These are phyloP conservation scores for Elysia chlorotica DNA, from an alignment of 1,140 invertebrate species.

Conservation along the genomic window DNA sequence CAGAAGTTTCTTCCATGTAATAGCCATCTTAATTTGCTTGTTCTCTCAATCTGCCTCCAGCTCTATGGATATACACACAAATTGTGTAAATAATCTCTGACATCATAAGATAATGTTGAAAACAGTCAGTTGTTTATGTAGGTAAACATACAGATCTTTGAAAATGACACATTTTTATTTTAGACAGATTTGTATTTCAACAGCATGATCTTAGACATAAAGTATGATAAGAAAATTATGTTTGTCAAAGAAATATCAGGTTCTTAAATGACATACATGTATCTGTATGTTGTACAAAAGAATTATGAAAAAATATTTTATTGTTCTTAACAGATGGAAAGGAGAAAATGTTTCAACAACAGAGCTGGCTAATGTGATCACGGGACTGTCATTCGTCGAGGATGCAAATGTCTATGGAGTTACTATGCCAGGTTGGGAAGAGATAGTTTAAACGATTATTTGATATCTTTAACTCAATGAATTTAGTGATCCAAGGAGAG, in stretches of 20 bases:
- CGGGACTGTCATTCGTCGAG: conserved; percentile 67
- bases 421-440: conserved; percentile 69
- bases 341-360: conserved; percentile 98
- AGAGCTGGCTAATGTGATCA: conserved; percentile 80
- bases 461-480: background rate
- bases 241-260: background rate
- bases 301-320: background rate
- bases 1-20: too few relatives aligned
- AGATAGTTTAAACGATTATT: too few relatives aligned
- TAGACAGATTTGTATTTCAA: background rate
- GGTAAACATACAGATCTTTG: background rate
- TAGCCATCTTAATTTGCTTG: too few relatives aligned
- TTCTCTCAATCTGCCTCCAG: too few relatives aligned
- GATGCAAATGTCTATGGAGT: conserved; percentile 95
- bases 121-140: too few relatives aligned
- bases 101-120: too few relatives aligned
- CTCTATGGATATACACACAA: too few relatives aligned
- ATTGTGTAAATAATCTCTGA: too few relatives aligned
- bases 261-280: background rate
- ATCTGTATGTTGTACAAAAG: background rate
- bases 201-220: background rate
- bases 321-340: conserved; percentile 67
- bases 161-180: background rate
- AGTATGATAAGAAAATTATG: background rate
- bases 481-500: background rate